Evolutionary conservation across 2,888 invertebrate genomes (phyloP).

Genomic region (Amphipyra berbera): DNA sequence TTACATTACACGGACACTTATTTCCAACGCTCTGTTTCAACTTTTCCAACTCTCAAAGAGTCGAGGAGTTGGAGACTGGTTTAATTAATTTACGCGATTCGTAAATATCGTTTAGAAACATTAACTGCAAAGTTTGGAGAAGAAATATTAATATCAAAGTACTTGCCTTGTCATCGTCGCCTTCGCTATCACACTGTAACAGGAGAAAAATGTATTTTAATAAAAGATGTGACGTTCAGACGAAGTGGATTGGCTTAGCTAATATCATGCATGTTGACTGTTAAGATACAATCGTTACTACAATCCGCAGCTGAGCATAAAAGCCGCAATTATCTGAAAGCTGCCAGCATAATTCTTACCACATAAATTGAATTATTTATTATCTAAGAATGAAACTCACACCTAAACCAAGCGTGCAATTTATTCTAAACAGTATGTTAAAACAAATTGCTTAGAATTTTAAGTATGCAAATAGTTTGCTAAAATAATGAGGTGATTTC

Average conservation of each 20-base stretch:
- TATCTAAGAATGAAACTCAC: slow-evolving; percentile 36
- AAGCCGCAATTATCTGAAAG: slow-evolving; percentile 42
- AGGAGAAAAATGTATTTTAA: slow-evolving; percentile 80
- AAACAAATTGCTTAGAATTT: slow-evolving; percentile 50
- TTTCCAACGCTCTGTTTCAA: slow-evolving; percentile 84
- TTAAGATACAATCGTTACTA: slow-evolving; percentile 35
- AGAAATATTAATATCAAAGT: slow-evolving; percentile 66
- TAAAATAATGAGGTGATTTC: slow-evolving; percentile 44
- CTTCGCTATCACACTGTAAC: slow-evolving; percentile 98
- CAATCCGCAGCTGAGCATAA: slow-evolving; percentile 30
- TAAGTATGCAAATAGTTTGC: slow-evolving; percentile 41
- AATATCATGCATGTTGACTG: slow-evolving; percentile 19
- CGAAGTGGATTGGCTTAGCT: slow-evolving; percentile 7
- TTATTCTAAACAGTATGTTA: slow-evolving; percentile 46
- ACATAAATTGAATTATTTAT: slow-evolving; percentile 27
- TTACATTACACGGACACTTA: slow-evolving; percentile 88
- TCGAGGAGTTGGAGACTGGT: slow-evolving; percentile 70
- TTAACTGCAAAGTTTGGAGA: slow-evolving; percentile 59
- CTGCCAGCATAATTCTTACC: slow-evolving; percentile 37
- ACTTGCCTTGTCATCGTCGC: slow-evolving; percentile 97
- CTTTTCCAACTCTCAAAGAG: slow-evolving; percentile 80
- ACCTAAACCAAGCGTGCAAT: slow-evolving; percentile 57
- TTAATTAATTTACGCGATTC: slow-evolving; percentile 84
- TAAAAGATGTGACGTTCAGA: slow-evolving; percentile 29
- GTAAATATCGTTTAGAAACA: slow-evolving; percentile 72